Evolutionary conservation across 1,140 invertebrate genomes (phyloP).

Genomic region (Chymomyza costata): DNA sequence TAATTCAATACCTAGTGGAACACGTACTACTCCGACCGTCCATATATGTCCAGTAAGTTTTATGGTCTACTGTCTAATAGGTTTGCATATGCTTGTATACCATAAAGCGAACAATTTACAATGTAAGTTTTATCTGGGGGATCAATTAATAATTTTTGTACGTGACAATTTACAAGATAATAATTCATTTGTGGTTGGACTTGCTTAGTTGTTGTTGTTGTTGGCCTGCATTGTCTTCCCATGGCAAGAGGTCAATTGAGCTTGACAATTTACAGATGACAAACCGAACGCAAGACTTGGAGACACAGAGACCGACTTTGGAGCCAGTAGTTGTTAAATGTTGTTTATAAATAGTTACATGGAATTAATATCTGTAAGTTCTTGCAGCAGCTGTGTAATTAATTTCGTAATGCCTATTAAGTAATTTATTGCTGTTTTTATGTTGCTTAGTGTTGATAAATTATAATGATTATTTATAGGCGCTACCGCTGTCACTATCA

Average conservation of each 20-base stretch:
- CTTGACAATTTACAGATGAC: constrained; percentile 23
- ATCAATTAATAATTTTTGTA: constrained; percentile 48
- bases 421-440: constrained; percentile 41
- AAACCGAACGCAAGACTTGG: too few relatives aligned
- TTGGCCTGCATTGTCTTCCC: constrained; percentile 23
- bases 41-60: too few relatives aligned
- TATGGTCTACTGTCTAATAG: too few relatives aligned
- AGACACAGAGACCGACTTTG: too few relatives aligned
- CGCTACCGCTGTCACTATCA: too few relatives aligned
- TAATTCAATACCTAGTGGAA: too few relatives aligned
- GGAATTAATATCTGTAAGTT: too few relatives aligned
- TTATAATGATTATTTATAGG: constrained; percentile 56
- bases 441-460: constrained; percentile 48
- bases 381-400: constrained; percentile 20
- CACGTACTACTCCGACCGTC: too few relatives aligned
- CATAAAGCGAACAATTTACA: too few relatives aligned
- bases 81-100: too few relatives aligned
- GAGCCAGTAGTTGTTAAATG: too few relatives aligned
- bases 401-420: constrained; percentile 42
- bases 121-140: constrained; percentile 38
- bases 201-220: constrained; percentile 13
- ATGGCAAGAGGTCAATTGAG: constrained; percentile 52
- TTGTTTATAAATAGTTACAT: too few relatives aligned
- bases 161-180: constrained; percentile 64
- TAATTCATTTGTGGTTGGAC: constrained; percentile 38